A percentile compares a stretch with the other conserved stretches of the same genome.
Conservation (phyloP, 2,888 invertebrate species). For the Salticus scenicus region DNA sequence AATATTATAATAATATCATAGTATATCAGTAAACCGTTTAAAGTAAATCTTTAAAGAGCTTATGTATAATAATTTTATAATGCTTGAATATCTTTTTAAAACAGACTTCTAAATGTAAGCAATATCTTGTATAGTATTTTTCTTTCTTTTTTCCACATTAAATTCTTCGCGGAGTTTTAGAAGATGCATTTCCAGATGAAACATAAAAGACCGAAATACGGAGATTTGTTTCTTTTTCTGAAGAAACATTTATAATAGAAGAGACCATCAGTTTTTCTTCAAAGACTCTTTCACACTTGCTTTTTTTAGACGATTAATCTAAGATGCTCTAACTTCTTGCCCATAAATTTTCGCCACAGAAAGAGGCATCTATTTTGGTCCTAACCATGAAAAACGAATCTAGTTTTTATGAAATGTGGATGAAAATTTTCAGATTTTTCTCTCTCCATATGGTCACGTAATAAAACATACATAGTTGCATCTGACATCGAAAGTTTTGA, state of each 20-base stretch:
- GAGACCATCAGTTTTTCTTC: neutral
- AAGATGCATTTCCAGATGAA: no score
- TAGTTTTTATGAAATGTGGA: neutral
- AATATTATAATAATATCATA: no score
- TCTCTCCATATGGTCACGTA: neutral
- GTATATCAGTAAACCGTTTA: no score
- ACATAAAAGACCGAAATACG: no score
- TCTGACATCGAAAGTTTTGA: neutral
- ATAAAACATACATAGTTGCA: neutral
- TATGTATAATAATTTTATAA: no score
- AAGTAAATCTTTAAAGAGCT: no score
- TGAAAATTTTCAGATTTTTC: neutral
- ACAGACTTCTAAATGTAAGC: no score
- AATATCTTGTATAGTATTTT: no score
- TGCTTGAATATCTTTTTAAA: no score
- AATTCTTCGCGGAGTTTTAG: no score
- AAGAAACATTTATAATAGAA: neutral
- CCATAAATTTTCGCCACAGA: neutral
- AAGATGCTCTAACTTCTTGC: neutral
- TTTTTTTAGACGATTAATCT: neutral
- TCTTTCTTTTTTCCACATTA: no score
- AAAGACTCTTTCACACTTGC: neutral
- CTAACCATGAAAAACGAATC: neutral
- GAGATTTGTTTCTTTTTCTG: no score
- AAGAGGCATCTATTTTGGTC: neutral